Conservation (phyloP, 2,888 invertebrate genomes). For the Macropis europaea region DNA sequence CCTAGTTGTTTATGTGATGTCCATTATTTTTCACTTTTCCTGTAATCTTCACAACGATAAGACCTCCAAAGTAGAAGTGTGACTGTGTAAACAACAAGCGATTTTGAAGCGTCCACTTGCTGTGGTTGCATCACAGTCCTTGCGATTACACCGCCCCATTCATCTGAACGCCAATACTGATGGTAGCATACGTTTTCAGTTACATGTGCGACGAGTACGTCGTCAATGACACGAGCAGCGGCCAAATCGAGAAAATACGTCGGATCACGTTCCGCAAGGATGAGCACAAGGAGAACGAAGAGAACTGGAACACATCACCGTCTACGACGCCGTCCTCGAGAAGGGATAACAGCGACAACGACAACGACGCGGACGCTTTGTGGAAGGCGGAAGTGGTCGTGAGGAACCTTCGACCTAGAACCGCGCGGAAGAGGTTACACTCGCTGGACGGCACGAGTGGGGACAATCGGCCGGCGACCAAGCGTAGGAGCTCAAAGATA, state of each 20-base stretch:
- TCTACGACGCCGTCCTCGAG: constrained; percentile 69
- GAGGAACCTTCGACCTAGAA: constrained; percentile 83
- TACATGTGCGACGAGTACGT: constrained; percentile 91
- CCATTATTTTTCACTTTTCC: too few species aligned
- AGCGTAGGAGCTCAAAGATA: constrained; percentile 79
- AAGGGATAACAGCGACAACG: constrained; percentile 71
- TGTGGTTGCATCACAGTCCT: too few species aligned
- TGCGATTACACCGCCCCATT: too few species aligned
- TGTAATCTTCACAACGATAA: too few species aligned
- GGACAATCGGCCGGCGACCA: constrained; percentile 79
- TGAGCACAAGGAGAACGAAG: constrained; percentile 75
- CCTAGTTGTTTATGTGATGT: too few species aligned
- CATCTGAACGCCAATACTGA: background rate
- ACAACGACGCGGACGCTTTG: constrained; percentile 77
- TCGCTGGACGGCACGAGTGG: constrained; percentile 82
- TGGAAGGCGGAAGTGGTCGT: constrained; percentile 81
- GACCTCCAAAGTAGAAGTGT: too few species aligned
- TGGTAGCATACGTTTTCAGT: constrained; percentile 80
- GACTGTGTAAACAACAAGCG: too few species aligned
- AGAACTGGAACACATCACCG: constrained; percentile 74
- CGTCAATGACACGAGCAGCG: constrained; percentile 85
- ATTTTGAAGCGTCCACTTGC: too few species aligned
- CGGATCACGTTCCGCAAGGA: constrained; percentile 74
- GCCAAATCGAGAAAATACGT: constrained; percentile 83
- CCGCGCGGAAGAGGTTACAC: constrained; percentile 83